Evolutionary conservation across 2,888 invertebrate species (phyloP), one percentile per base, ranked within the genome.

Genomic region (Lasioglossum oenotherae): DNA sequence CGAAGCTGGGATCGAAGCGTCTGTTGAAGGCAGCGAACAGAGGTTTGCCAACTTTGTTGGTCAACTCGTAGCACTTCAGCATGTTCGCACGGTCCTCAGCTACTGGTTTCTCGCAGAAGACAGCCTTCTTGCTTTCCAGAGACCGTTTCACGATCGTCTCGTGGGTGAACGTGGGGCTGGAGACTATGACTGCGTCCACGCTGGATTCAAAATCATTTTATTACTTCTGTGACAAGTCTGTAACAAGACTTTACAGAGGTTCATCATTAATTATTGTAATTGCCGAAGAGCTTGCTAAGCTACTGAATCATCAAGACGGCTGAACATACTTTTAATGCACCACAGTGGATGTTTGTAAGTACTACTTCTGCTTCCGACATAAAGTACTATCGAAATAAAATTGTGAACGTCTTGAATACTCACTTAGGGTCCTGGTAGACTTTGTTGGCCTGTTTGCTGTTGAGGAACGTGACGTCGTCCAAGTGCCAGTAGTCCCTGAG

Each of bases 91-190:
- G 95, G 84, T 95, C 95, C 89, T 96, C 96, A 0, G 97, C 96
- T 16, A 97, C 96, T 0, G 97, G 97, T 91, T 97, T 97, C 93
- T 97, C 97, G 90, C 97, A 97, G 93, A 97, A 97, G 0, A 97
- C 97, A 35, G 96, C 96, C 92, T 97, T 97, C 86, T 96, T 96
- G 80, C 96, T 95, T 16, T 95, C 94, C 67, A 97, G 94, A 1
- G 96, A 95, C 82, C 95, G 95, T 0, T 95, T 95, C 0, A 97
- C 96, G 31, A 97, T 96, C 8, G 94, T 95, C 90, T 96, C 96
- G 91, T 97, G 97, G 0, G 96, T 96, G 93, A 94, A 95, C 0
- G 97, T 97, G 1, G 97, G 97, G 0, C 97, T 96, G 0, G 96
- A 95, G 35, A 97, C 95, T 79, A 97, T 93, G 0, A 97, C 96